These are phyloP conservation scores for Ophion ventricosus DNA, from an alignment of 2,888 invertebrate species.

Conservation along the genomic window DNA sequence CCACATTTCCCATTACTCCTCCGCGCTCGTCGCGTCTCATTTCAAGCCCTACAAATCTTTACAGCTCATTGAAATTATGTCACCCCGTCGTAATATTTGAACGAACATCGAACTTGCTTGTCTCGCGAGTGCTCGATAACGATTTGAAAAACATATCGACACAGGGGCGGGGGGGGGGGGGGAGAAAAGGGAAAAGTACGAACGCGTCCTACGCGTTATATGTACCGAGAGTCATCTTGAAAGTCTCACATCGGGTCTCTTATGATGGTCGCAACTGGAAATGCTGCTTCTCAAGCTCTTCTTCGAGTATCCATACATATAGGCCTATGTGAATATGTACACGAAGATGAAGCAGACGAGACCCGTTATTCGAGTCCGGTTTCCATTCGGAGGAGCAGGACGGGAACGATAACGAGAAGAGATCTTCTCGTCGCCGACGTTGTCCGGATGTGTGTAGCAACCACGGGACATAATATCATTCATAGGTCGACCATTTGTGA, in stretches of 20 bases:
- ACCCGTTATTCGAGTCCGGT: constrained; percentile 69
- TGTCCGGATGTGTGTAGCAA: constrained; percentile 70
- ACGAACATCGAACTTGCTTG: constrained; percentile 12
- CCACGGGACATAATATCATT: constrained; percentile 72
- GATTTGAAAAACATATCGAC: background rate
- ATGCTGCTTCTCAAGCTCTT: constrained; percentile 7
- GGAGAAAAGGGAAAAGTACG: background rate
- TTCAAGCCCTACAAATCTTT: background rate
- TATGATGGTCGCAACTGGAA: constrained; percentile 30
- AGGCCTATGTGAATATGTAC: background rate
- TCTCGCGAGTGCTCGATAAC: background rate
- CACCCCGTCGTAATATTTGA: constrained; percentile 8
- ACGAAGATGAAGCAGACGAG: constrained; percentile 37
- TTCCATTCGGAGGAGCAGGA: constrained; percentile 65
- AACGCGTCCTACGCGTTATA: constrained; percentile 5
- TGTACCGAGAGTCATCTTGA: background rate
- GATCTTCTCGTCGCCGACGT: constrained; percentile 65
- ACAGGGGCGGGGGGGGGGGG: background rate
- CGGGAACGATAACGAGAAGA: constrained; percentile 72
- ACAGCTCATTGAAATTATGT: background rate
- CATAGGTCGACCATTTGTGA: constrained; percentile 65
- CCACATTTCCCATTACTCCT: background rate
- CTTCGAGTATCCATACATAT: background rate
- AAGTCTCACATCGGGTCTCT: constrained; percentile 7
- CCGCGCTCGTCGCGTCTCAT: background rate